These are phyloP conservation scores for Salmo trutta DNA, from an alignment of 2,797 vertebrate genomes.

Conservation along the genomic window DNA sequence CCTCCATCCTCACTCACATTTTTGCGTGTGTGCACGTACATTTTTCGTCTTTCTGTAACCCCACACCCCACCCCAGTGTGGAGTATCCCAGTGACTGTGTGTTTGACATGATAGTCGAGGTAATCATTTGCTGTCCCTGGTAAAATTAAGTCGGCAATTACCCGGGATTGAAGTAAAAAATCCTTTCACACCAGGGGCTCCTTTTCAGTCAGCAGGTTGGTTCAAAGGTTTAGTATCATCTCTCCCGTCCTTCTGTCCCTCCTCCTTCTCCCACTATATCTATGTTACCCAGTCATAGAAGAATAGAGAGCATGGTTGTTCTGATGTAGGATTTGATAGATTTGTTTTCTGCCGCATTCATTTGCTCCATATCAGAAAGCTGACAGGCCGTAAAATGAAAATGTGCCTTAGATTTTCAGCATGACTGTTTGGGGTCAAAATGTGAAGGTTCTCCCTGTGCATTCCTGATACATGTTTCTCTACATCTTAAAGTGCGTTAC, in stretches of 20 bases:
- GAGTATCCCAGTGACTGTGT: background rate
- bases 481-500: constrained; percentile 32
- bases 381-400: constrained; percentile 99
- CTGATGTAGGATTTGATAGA: constrained; percentile 98
- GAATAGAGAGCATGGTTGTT: constrained; percentile 75
- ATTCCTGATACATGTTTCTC: constrained; percentile 61
- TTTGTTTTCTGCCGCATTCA: constrained; percentile 97
- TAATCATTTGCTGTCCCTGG: constrained; percentile 49
- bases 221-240: constrained; percentile 71
- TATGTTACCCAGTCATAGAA: constrained; percentile 65
- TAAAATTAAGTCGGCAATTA: constrained; percentile 64
- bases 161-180: constrained; percentile 51
- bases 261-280: constrained; percentile 5
- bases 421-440: constrained; percentile 86
- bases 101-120: constrained; percentile 16
- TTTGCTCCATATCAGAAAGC: constrained; percentile 96
- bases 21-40: background rate
- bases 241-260: constrained; percentile 41
- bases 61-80: constrained; percentile 1
- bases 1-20: background rate
- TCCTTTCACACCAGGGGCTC: constrained; percentile 48
- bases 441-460: constrained; percentile 76
- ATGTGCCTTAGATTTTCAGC: constrained; percentile 96
- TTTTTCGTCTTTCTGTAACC: no score
- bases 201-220: constrained; percentile 63